Percentiles rank a stretch among this genome's conserved stretches.
phyloP scores from a whole-genome alignment of 2,888 invertebrate species.

The Zygogramma bicolorata region DNA sequence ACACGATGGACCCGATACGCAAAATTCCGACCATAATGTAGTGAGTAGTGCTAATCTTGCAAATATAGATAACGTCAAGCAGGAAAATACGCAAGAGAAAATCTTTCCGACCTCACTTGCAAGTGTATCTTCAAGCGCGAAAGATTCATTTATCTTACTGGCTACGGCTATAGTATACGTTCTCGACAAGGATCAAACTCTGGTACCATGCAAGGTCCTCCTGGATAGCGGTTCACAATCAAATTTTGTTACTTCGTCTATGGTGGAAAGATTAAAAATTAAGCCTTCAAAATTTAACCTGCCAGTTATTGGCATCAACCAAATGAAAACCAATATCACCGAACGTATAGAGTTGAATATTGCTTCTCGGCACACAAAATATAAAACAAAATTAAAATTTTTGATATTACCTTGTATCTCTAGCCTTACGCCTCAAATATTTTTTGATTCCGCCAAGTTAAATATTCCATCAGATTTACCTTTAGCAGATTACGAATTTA shows the following conservation, averaged over 20 bases:
- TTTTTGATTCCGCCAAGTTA: constrained; percentile 25
- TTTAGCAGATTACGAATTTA: constrained; percentile 28
- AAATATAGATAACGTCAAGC: too few relatives aligned
- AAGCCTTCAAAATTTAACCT: constrained; percentile 17
- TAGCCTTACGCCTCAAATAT: not conserved
- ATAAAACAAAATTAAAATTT: constrained; percentile 12
- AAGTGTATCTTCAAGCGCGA: too few relatives aligned
- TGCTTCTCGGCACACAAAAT: constrained; percentile 3
- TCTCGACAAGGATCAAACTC: too few relatives aligned
- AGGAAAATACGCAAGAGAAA: too few relatives aligned
- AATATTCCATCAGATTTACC: constrained; percentile 26
- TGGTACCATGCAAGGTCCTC: too few relatives aligned
- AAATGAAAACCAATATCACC: constrained; percentile 30
- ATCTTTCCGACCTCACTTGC: too few relatives aligned
- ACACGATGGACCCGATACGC: too few relatives aligned
- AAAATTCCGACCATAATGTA: too few relatives aligned
- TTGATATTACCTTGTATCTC: constrained; percentile 14
- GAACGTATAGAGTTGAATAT: constrained; percentile 3
- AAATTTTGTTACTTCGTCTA: not conserved
- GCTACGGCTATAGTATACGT: too few relatives aligned
- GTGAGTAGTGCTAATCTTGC: too few relatives aligned
- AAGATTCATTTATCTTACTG: too few relatives aligned
- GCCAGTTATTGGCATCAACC: constrained; percentile 31
- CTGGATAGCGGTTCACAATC: too few relatives aligned
- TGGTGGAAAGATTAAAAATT: constrained; percentile 22